Evolutionary conservation across 1,140 invertebrate genomes (phyloP), one percentile per base, ranked within the genome.

Genomic region (Lepidurus packardi): DNA sequence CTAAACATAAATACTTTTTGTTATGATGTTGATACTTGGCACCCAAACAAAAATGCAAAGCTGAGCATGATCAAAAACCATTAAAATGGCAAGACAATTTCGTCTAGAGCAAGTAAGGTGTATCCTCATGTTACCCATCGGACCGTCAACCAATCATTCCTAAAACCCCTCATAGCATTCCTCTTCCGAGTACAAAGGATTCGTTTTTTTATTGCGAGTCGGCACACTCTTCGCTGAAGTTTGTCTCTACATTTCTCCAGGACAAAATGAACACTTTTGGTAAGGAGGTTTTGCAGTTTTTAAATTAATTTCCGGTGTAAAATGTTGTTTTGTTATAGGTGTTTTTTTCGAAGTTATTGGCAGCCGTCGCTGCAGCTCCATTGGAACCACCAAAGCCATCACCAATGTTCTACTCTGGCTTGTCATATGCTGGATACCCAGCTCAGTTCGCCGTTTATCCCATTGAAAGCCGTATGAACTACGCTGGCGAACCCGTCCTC

Each of bases 181-280:
- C n/a, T 9, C 1, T 65, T 65, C 53, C 16, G 53, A 7, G 53
- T 21, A 65, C 21, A 65, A 65, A n/a, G 21, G 53, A 21, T n/a
- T n/a, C 0, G 7, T n/a, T 4, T 21, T 21, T 65, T 65, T 3
- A 21, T 34, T 34, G 21, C 53, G 16, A n/a, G 16, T 65, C 10
- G 8, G 8, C 3, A 41, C 76, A 77, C 45, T 77, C 65, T 53
- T 65, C 76, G 76, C 41, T 65, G 44, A 77, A 42, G 45, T 24
- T 65, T n/a, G 44, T 53, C 25, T 77, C 21, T 25, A 77, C 44
- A 34, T 47, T 76, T 43, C 43, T 43, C 41, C 45, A 77, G 16
- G 25, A 45, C 11, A 77, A 77, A 65, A 77, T 77, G 45, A 77
- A 77, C 21, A 11, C 76, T 25, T 25, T 53, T 77, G 45, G 76